A percentile compares a stretch with the other conserved stretches of the same genome.
phyloP scores from a whole-genome alignment of 2,888 invertebrate genomes.

The Liodrosophila aerea region DNA sequence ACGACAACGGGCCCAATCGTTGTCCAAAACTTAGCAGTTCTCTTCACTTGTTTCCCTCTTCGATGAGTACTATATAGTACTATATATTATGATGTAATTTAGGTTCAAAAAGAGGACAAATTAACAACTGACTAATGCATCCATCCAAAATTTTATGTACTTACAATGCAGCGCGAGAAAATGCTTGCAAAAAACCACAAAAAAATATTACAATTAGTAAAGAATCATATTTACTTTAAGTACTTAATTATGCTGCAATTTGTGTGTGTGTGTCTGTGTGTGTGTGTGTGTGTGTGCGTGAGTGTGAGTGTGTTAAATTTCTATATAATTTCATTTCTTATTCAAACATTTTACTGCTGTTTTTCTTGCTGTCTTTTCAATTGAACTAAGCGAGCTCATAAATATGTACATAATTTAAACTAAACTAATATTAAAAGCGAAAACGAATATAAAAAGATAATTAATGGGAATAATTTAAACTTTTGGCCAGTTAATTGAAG shows the following conservation, averaged over 20 bases:
- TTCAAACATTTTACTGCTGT: slow-evolving; percentile 21
- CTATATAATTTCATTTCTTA: slow-evolving; percentile 33
- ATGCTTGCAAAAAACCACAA: slow-evolving; percentile 28
- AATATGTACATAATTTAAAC: slow-evolving; percentile 5
- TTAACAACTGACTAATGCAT: slow-evolving; percentile 58
- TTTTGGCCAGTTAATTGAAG: slow-evolving; percentile 9
- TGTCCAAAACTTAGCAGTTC: slow-evolving; percentile 2
- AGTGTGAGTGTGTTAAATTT: slow-evolving; percentile 25
- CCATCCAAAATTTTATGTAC: slow-evolving; percentile 59
- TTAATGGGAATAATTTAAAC: slow-evolving; percentile 13
- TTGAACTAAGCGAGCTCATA: neutral
- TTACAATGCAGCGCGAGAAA: slow-evolving; percentile 51
- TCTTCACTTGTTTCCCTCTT: slow-evolving; percentile 7
- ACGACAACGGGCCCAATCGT: neutral
- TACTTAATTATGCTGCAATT: slow-evolving; percentile 30
- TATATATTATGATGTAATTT: slow-evolving; percentile 13
- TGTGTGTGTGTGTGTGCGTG: slow-evolving; percentile 16
- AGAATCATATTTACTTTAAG: slow-evolving; percentile 23
- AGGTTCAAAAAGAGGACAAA: slow-evolving; percentile 18
- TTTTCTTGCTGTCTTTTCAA: too few species aligned
- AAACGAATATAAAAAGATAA: slow-evolving; percentile 16
- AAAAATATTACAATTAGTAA: slow-evolving; percentile 7
- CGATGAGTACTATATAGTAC: slow-evolving; percentile 4
- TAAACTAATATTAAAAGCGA: slow-evolving; percentile 21
- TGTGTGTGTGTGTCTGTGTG: slow-evolving; percentile 17